Evolutionary conservation across 64 coral and sea anemone genomes (phyloP).

Genomic region (Trachythela sp.): DNA sequence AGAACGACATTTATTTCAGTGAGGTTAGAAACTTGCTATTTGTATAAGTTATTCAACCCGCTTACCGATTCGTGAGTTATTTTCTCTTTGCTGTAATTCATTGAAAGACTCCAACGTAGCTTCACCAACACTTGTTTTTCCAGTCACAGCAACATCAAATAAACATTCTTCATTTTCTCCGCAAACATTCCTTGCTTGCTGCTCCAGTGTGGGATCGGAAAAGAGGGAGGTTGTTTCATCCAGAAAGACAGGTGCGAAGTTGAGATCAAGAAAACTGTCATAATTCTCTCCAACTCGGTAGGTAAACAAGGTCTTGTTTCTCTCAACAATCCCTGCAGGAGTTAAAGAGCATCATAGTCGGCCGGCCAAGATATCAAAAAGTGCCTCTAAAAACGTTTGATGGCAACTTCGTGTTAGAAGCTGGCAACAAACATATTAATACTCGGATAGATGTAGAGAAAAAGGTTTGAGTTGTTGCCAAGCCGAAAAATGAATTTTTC

Average conservation of each 20-base stretch:
- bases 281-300: background rate
- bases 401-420: too few species aligned
- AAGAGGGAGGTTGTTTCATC: background rate
- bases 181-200: background rate
- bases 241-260: background rate
- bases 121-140: background rate
- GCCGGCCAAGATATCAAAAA: too few species aligned
- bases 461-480: too few species aligned
- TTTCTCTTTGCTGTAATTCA: background rate
- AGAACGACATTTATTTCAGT: too few species aligned
- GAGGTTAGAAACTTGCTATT: too few species aligned
- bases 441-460: too few species aligned
- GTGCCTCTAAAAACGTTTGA: too few species aligned
- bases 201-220: background rate
- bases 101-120: background rate
- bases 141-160: background rate
- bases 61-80: background rate
- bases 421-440: too few species aligned
- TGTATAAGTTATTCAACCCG: too few species aligned
- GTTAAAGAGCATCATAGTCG: too few species aligned
- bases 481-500: too few species aligned
- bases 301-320: background rate
- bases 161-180: background rate
- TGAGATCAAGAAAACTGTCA: background rate
- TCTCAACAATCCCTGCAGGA: background rate